Evolutionary conservation across 2,113 vertebrate species (phyloP).

Genomic region (Vidua chalybeata): DNA sequence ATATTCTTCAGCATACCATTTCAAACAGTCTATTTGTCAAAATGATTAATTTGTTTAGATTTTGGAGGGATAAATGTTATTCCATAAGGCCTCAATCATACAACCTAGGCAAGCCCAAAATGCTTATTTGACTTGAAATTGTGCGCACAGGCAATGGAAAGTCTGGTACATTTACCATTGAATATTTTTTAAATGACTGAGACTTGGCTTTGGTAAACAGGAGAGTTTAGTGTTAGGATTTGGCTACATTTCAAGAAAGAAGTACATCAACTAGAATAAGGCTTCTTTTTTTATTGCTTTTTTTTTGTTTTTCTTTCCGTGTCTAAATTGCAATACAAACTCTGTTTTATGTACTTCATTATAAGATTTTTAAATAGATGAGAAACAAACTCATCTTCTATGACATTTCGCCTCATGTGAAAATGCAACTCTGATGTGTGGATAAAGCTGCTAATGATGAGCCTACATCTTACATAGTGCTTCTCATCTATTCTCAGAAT

Average conservation of each 20-base stretch:
- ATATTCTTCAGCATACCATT: neutral
- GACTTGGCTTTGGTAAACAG: neutral
- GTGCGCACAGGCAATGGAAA: neutral
- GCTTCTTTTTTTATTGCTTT: accelerated
- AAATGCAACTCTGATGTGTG: neutral
- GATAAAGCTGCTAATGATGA: neutral
- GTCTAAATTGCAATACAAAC: neutral
- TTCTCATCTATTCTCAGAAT: neutral
- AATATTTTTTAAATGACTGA: neutral
- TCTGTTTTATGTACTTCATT: neutral
- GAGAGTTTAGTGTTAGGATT: neutral
- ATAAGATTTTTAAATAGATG: neutral
- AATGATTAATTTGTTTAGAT: neutral
- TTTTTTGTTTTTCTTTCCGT: neutral
- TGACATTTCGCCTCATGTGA: neutral
- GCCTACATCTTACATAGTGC: neutral
- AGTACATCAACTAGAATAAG: neutral
- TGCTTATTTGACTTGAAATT: neutral
- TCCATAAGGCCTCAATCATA: neutral
- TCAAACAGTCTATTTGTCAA: neutral
- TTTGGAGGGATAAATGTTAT: neutral
- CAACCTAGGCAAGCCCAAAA: neutral
- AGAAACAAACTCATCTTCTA: neutral
- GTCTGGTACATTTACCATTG: neutral
- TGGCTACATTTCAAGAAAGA: neutral